A percentile compares a stretch with the other conserved stretches of the same genome.
phyloP scores from a whole-genome alignment of 2,888 invertebrate genomes.

The Apamea crenata region DNA sequence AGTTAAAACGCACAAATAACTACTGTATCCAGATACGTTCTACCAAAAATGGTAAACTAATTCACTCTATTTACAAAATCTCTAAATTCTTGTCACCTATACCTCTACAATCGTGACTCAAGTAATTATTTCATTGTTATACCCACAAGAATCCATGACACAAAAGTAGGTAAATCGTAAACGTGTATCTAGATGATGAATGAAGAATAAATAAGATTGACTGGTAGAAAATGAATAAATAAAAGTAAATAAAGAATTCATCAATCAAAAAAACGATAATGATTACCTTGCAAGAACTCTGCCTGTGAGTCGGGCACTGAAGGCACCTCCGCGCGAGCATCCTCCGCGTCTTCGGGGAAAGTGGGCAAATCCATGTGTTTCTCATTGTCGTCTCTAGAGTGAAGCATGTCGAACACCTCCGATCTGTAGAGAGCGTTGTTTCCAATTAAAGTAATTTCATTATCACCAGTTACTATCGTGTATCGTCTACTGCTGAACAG shows the following conservation, averaged over 20 bases:
- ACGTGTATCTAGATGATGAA: background rate
- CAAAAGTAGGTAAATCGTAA: conserved; percentile 3
- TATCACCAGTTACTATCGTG: background rate
- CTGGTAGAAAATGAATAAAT: background rate
- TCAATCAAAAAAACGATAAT: background rate
- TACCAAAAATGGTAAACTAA: background rate
- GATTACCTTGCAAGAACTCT: conserved; percentile 85
- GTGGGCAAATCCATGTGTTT: conserved; percentile 83
- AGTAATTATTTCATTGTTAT: conserved; percentile 18
- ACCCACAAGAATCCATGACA: background rate
- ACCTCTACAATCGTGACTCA: background rate
- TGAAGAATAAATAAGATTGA: conserved; percentile 6
- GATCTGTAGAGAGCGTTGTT: conserved; percentile 72
- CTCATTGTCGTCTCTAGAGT: conserved; percentile 84
- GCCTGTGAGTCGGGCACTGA: conserved; percentile 79
- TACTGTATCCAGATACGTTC: background rate
- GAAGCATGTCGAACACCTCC: conserved; percentile 89
- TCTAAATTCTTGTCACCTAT: background rate
- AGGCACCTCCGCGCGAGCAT: conserved; percentile 77
- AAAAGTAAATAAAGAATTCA: background rate
- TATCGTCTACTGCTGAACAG: background rate
- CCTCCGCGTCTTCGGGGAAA: conserved; percentile 85
- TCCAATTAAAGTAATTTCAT: background rate
- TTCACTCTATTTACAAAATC: background rate
- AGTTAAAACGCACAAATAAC: background rate